Evolutionary conservation across 2,888 invertebrate species (phyloP).

Genomic region (Lordiphosa fenestrarum): DNA sequence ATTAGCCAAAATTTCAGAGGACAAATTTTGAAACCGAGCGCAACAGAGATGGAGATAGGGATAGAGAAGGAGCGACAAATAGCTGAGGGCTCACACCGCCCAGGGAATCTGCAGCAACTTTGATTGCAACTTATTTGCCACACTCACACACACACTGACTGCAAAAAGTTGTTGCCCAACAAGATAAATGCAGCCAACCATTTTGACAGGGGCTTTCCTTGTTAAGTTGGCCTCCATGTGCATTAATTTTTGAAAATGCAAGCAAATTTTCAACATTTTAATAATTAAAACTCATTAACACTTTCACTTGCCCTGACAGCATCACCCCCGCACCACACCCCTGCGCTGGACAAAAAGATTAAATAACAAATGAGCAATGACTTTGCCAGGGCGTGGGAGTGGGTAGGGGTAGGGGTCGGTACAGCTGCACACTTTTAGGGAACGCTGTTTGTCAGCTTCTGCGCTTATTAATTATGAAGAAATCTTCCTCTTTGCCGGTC

Average conservation of each 20-base stretch:
- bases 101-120: conserved; percentile 52
- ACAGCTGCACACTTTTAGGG: conserved; percentile 46
- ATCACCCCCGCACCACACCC: not conserved
- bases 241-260: conserved; percentile 12
- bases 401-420: not conserved
- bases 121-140: conserved; percentile 70
- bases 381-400: conserved; percentile 49
- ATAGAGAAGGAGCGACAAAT: conserved; percentile 6
- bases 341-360: conserved; percentile 57
- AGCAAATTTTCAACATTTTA: conserved; percentile 51
- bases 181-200: conserved; percentile 41
- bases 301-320: conserved; percentile 35
- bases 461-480: conserved; percentile 54
- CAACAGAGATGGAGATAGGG: too few relatives aligned
- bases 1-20: conserved; percentile 47
- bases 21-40: conserved; percentile 18
- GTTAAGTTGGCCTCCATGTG: conserved; percentile 10
- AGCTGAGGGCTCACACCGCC: conserved; percentile 24
- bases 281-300: conserved; percentile 73
- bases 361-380: conserved; percentile 74
- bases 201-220: conserved; percentile 13
- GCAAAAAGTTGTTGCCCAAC: conserved; percentile 51
- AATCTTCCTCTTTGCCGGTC: conserved; percentile 12
- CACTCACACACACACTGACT: conserved; percentile 36
- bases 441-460: conserved; percentile 23